Conservation (phyloP, 2,797 vertebrate genomes). For the Chromis chromis region DNA sequence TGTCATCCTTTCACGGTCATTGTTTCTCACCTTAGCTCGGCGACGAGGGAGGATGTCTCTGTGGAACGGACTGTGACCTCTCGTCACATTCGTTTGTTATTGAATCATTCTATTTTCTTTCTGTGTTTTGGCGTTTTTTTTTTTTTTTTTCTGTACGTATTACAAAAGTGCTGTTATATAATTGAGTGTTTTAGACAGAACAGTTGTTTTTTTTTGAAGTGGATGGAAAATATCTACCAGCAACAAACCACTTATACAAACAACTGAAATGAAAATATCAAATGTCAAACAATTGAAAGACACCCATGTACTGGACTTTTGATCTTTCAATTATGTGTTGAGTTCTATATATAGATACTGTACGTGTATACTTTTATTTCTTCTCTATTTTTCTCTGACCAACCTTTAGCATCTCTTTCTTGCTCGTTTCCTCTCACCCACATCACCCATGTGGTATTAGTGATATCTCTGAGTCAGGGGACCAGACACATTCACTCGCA, state of each 20-base stretch:
- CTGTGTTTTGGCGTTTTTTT: conserved; percentile 9
- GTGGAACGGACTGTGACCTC: conserved; percentile 61
- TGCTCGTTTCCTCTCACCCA: conserved; percentile 49
- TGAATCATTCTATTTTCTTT: conserved; percentile 30
- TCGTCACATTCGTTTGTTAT: conserved; percentile 44
- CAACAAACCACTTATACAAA: conserved; percentile 6
- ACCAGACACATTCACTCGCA: conserved; percentile 50
- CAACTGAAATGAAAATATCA: background rate
- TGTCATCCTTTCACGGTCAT: conserved; percentile 81
- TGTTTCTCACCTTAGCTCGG: conserved; percentile 80
- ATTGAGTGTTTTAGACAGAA: background rate
- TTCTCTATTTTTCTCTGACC: conserved; percentile 26
- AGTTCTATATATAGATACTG: background rate
- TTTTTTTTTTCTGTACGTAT: background rate
- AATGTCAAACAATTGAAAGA: background rate
- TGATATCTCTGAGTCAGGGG: conserved; percentile 73
- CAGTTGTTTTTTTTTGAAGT: background rate
- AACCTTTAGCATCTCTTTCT: conserved; percentile 38
- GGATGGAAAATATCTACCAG: background rate
- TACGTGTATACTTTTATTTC: background rate
- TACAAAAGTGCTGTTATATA: background rate
- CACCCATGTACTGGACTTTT: background rate
- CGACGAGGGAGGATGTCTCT: conserved; percentile 64
- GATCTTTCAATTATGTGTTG: conserved; percentile 21
- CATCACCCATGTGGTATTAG: conserved; percentile 63